Conservation (phyloP, 2,797 vertebrate genomes). For the Manis javanica region DNA sequence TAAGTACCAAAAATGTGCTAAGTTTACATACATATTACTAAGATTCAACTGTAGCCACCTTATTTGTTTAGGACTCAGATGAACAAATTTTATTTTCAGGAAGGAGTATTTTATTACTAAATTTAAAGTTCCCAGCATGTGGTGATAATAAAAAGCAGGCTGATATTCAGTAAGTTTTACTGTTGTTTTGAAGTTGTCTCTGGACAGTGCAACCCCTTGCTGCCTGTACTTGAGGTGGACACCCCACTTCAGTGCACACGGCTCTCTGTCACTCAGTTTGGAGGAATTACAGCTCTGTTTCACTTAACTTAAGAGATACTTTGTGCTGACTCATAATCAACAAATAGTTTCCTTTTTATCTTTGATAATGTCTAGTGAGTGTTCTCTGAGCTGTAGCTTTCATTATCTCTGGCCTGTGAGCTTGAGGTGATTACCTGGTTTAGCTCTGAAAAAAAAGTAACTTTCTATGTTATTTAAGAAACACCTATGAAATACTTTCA, state of each 20-base stretch:
- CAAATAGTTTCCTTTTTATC: slow-evolving; percentile 25
- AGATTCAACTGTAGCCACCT: neutral
- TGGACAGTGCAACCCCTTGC: neutral
- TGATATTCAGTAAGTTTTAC: slow-evolving; percentile 8
- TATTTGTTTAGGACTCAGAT: neutral
- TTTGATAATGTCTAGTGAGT: neutral
- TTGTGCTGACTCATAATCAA: neutral
- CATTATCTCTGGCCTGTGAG: neutral
- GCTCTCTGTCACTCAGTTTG: neutral
- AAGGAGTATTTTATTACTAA: neutral
- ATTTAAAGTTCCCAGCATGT: neutral
- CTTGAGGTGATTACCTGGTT: neutral
- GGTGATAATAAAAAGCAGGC: neutral
- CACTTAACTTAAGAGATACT: neutral
- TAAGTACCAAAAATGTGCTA: neutral
- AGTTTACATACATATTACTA: neutral
- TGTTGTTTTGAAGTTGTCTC: slow-evolving; percentile 21
- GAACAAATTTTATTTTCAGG: neutral
- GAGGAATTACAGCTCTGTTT: neutral
- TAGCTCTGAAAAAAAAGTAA: slow-evolving; percentile 49
- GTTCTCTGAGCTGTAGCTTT: slow-evolving; percentile 25
- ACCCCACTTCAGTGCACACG: neutral
- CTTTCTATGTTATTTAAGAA: slow-evolving; percentile 31
- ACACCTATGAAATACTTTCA: slow-evolving; percentile 50
- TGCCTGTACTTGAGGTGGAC: neutral